Base-by-base conservation (phyloP, 2,113 vertebrate species). In the Maylandia zebra region DNA sequence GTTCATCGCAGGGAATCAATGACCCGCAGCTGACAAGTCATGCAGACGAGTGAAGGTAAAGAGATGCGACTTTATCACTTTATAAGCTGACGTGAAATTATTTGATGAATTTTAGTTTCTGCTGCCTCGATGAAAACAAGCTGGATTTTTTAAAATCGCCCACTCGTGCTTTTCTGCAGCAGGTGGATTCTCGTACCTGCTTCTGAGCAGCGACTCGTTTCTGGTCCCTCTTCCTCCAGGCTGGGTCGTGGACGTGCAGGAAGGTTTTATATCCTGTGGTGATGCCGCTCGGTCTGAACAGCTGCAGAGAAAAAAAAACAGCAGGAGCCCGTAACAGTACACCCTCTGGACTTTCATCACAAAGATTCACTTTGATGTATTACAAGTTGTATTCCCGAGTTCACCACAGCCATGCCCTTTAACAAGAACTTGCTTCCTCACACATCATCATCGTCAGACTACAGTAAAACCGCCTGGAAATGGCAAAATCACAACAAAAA, bases 151-250 rank as follows among this genome's bases (percentile, higher is more conserved):
- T 16, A 2, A 45, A 66, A 36, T 14, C 1, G 1, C 50, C 12
- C 4, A 12, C 19, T 80, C 3, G 30, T 76, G 41, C 16, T 27
- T 48, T 48, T 30, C 41, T 48, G 41, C 43, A 48, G 48, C 43
- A 19, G 48, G 3, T 22, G 10, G 13, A 12, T 4, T 24, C 17
- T 7, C 0, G 19, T 81, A 99, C 98, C 98, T 99, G 98, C 86
- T 99, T 99, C 93, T 99, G 99, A 0, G 97, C 86, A 0, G 98
- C 98, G 0, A 99, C 96, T 34, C 98, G 97, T 92, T 98, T 99
- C 96, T 99, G 98, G 96, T 99, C 99, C 81, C 98, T 97, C 90
- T 99, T 99, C 92, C 98, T 97, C 98, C 98, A 99, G 83, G 97
- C 98, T 14, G 99, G 97, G 94, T 99, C 98, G 1, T 99, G 98